phyloP scores from a whole-genome alignment of 2,113 vertebrate genomes.

The Pardalotus punctatus region DNA sequence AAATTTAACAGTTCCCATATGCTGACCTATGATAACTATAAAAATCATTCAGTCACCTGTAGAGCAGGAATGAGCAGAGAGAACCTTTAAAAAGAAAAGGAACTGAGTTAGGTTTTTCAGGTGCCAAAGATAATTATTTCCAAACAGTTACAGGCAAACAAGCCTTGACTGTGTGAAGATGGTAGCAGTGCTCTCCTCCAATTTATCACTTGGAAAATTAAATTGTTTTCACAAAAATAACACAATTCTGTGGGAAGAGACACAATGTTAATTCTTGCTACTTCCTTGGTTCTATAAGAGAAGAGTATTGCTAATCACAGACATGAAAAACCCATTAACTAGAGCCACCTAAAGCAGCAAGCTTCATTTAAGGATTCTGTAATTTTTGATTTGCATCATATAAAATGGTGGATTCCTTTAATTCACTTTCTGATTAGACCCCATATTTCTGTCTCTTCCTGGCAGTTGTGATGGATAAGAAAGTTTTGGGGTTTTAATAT shows the following conservation, averaged over 20 bases:
- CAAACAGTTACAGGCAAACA: not conserved
- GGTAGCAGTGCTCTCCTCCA: not conserved
- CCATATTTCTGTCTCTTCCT: not conserved
- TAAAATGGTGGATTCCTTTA: not conserved
- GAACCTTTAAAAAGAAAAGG: not conserved
- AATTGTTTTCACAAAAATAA: not conserved
- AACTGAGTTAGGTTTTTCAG: not conserved
- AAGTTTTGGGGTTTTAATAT: not conserved
- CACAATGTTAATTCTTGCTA: not conserved
- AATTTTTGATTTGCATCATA: not conserved
- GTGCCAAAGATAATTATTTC: not conserved
- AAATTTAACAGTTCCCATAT: not conserved
- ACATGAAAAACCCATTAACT: not conserved
- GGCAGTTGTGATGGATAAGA: not conserved
- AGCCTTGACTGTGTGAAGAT: not conserved
- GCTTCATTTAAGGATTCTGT: not conserved
- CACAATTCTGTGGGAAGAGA: not conserved
- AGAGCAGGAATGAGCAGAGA: not conserved
- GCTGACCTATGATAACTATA: not conserved
- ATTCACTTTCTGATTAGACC: not conserved
- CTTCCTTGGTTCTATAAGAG: not conserved
- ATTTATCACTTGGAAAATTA: not conserved
- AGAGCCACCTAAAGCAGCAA: not conserved
- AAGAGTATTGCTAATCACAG: not conserved
- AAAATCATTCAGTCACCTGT: not conserved